A percentile compares a stretch with the other conserved stretches of the same genome.
Evolutionary conservation across 1,140 invertebrate species (phyloP).

Genomic region (Drosophila repleta): DNA sequence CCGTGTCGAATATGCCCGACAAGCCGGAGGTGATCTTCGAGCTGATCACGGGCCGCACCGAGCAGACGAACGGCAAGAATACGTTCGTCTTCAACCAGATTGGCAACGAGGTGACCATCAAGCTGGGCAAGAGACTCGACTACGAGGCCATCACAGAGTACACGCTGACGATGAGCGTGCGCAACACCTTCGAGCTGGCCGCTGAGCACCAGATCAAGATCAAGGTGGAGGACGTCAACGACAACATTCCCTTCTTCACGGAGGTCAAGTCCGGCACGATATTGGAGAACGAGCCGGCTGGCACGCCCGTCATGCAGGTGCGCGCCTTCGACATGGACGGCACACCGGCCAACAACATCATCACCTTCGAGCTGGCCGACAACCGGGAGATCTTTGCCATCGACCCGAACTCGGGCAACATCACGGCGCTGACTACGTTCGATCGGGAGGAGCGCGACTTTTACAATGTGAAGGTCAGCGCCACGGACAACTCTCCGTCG

Average conservation of each 20-base stretch:
- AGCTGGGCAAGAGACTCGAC: constrained; percentile 89
- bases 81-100: constrained; percentile 90
- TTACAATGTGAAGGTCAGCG: constrained; percentile 93
- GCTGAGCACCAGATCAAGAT: constrained; percentile 91
- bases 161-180: constrained; percentile 91
- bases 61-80: constrained; percentile 92
- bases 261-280: constrained; percentile 91
- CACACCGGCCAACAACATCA: constrained; percentile 91
- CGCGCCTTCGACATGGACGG: constrained; percentile 94
- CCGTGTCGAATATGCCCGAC: constrained; percentile 90
- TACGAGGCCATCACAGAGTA: constrained; percentile 93
- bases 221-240: constrained; percentile 92
- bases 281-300: constrained; percentile 91
- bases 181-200: constrained; percentile 92
- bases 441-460: constrained; percentile 91
- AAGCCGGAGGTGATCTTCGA: constrained; percentile 90
- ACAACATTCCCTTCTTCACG: constrained; percentile 93
- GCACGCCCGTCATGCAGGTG: constrained; percentile 93
- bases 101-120: constrained; percentile 89
- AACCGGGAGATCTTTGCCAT: constrained; percentile 90
- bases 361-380: constrained; percentile 90
- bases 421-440: constrained; percentile 90
- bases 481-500: constrained; percentile 93
- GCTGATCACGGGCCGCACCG: constrained; percentile 91
- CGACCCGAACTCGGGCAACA: constrained; percentile 92